phyloP scores from a whole-genome alignment of 2,888 invertebrate genomes.

The Agrochola lychnidis region DNA sequence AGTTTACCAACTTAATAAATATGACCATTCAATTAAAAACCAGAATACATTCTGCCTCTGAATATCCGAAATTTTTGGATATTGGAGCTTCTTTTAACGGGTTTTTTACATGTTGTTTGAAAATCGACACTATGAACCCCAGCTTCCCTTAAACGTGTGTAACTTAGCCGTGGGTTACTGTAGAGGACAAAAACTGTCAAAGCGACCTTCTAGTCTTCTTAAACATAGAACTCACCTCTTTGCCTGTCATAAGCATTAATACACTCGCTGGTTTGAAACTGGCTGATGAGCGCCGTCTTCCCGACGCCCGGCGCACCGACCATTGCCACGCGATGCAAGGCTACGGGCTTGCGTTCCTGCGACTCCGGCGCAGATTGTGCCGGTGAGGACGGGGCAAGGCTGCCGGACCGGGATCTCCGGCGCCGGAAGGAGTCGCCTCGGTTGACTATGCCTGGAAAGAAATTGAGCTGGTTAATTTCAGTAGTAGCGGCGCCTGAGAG shows the following conservation, averaged over 20 bases:
- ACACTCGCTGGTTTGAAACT: conserved; percentile 98
- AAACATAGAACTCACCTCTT: conserved; percentile 91
- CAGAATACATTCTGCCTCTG: not conserved
- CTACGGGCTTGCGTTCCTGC: conserved; percentile 89
- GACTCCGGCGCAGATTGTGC: conserved; percentile 85
- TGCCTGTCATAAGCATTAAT: conserved; percentile 98
- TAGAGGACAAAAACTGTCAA: not conserved
- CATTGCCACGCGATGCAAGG: conserved; percentile 93
- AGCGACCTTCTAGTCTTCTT: not conserved
- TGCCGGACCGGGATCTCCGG: conserved; percentile 95
- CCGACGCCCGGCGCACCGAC: conserved; percentile 95
- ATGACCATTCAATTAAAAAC: not conserved
- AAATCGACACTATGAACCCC: not conserved
- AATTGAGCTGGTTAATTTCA: conserved; percentile 5
- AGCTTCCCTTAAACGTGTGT: not conserved
- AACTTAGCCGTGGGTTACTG: not conserved
- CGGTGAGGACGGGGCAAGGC: conserved; percentile 92
- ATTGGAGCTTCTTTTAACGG: too few relatives aligned
- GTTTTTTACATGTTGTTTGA: not conserved
- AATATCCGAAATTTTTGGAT: not conserved
- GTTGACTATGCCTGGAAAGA: conserved; percentile 95
- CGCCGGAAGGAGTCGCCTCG: conserved; percentile 98
- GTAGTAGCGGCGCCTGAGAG: not conserved
- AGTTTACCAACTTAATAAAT: not conserved
- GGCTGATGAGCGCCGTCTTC: conserved; percentile 96